phyloP scores from a whole-genome alignment of 2,797 vertebrate species.

The Gorsachius magnificus region DNA sequence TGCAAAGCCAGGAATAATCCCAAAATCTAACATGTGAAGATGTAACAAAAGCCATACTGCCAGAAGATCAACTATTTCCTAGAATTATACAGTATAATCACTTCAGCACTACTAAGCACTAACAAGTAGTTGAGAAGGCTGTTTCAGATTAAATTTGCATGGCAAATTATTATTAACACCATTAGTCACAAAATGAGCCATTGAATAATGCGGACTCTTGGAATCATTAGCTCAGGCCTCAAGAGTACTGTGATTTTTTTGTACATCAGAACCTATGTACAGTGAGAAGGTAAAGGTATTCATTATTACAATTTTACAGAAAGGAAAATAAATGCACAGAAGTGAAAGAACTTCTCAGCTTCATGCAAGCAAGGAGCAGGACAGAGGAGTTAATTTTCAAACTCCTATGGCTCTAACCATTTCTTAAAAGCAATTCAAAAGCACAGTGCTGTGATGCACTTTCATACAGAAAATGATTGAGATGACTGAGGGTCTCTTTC shows the following conservation, averaged over 20 bases:
- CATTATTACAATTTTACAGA: not conserved
- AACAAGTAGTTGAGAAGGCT: not conserved
- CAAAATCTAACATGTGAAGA: not conserved
- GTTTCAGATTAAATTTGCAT: constrained; percentile 4
- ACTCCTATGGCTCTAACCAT: not conserved
- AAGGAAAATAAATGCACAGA: not conserved
- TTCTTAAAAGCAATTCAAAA: not conserved
- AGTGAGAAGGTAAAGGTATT: not conserved
- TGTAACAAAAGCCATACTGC: not conserved
- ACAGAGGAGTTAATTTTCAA: not conserved
- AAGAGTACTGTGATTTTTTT: not conserved
- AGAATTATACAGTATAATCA: not conserved
- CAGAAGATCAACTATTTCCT: not conserved
- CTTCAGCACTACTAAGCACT: not conserved
- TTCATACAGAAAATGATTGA: not conserved
- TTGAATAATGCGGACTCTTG: not conserved
- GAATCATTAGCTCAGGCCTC: not conserved
- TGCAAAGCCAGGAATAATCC: not conserved
- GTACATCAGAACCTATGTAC: not conserved
- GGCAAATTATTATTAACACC: not conserved
- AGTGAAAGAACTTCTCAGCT: not conserved
- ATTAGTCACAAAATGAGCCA: not conserved
- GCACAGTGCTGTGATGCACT: not conserved
- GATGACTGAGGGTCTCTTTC: not conserved
- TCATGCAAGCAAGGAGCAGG: not conserved